Conservation (phyloP, 2,888 invertebrate species). For the Agrenia bidenticulata region DNA sequence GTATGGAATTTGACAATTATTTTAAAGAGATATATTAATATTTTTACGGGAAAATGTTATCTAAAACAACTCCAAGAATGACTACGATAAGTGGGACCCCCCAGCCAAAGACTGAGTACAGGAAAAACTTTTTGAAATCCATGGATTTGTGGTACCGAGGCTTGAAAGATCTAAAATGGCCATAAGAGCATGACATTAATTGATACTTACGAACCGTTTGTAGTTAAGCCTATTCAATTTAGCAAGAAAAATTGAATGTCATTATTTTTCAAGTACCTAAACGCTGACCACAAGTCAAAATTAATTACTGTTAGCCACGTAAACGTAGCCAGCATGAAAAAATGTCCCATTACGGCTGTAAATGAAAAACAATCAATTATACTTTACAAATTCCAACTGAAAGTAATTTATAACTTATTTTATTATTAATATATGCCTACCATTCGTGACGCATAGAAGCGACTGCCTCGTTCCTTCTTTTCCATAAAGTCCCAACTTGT, state of each 20-base stretch:
- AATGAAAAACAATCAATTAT: background rate
- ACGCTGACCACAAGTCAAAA: conserved; percentile 5
- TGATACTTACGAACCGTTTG: too few relatives aligned
- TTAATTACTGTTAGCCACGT: conserved; percentile 7
- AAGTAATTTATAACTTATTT: background rate
- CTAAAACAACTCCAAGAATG: background rate
- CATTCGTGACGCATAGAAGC: background rate
- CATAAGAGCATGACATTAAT: too few relatives aligned
- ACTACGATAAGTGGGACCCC: conserved; percentile 11
- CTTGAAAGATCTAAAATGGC: background rate
- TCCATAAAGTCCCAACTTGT: background rate
- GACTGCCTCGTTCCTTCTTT: background rate
- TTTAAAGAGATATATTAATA: background rate
- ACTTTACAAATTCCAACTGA: too few relatives aligned
- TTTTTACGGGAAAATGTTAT: background rate
- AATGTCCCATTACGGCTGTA: conserved; percentile 7
- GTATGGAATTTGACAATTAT: background rate
- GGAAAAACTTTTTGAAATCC: background rate
- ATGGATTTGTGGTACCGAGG: background rate
- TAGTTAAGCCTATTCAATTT: too few relatives aligned
- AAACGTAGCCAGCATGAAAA: conserved; percentile 6
- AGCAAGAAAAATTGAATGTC: too few relatives aligned
- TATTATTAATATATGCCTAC: background rate
- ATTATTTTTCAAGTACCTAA: background rate
- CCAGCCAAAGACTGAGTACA: background rate